Evolutionary conservation across 2,888 invertebrate genomes (phyloP), one percentile per base, ranked within the genome.

Genomic region (Pseudoips prasinana): DNA sequence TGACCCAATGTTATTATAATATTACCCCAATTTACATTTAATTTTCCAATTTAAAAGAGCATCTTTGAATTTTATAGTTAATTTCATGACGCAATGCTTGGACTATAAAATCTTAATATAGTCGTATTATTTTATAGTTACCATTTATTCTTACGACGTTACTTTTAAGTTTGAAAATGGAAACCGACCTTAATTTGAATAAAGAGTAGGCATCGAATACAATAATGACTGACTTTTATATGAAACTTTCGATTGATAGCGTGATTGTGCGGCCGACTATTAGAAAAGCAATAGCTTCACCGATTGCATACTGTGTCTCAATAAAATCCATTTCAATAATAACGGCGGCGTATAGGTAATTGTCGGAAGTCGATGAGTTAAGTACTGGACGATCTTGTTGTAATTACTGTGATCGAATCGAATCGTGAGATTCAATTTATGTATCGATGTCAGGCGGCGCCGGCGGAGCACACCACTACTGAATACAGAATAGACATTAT

Each of bases 391-490:
- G 63, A 64, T 64, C 66, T 68, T 57, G 59, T 45, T 62, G 65
- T 76, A 75, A 82, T 78, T 74, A 75, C 72, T 55, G 73, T 65
- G 69, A 77, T 78, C 67, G 64, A 62, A 70, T 73, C 64, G 61
- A 73, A 70, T 73, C 73, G 71, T 69, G 73, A 67, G 72, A 78
- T 74, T 71, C 68, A 68, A 79, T 79, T 79, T 77, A 79, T 79
- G 73, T 74, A 78, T 78, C 73, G 74, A 75, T 75, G 74, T 71
- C 71, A 58, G 57, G 50, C 65, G 73, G 71, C 73, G 74, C 70
- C 70, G 57, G 49, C 39, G 47, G 24, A 25, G 33, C 29, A 25
- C 10, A 50, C 28, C 34, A 37, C 36, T 19, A 29, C 32, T 39
- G 38, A 46, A 42, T 38, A 59, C 57, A 52, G 51, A 64, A 50